Conservation (phyloP, 92 coral and sea anemone genomes). For the Epizoanthus fatuus region DNA sequence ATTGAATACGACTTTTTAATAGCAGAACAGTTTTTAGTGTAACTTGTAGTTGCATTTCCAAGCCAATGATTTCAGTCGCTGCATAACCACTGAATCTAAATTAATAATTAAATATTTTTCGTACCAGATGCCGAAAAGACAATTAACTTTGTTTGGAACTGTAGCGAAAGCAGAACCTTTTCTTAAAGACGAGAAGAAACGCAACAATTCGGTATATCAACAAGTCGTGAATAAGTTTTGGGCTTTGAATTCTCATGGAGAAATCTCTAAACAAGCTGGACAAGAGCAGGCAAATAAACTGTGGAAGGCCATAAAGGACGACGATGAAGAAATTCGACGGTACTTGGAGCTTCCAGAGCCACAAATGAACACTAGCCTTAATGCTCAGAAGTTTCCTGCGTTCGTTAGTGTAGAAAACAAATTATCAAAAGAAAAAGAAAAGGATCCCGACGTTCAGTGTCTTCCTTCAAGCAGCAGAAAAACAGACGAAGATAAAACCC, state of each 20-base stretch:
- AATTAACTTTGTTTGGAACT: conserved; percentile 12
- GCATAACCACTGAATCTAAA: too few species aligned
- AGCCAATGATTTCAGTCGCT: too few species aligned
- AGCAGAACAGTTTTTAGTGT: too few species aligned
- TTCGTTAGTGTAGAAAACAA: background rate
- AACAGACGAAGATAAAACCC: background rate
- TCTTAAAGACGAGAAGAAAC: conserved; percentile 8
- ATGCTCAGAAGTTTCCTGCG: background rate
- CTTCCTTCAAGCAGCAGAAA: conserved; percentile 4
- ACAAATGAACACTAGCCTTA: background rate
- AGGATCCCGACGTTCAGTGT: background rate
- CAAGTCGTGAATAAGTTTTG: conserved; percentile 5
- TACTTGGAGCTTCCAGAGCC: conserved; percentile 16
- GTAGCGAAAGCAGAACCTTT: background rate
- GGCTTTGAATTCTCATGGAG: conserved; percentile 4
- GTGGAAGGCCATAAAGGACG: conserved; percentile 21
- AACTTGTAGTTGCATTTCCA: too few species aligned
- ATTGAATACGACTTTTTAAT: too few species aligned
- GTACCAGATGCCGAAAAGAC: conserved; percentile 22
- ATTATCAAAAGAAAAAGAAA: conserved; percentile 1
- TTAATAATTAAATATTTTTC: background rate
- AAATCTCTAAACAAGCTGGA: conserved; percentile 4
- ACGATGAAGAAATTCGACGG: conserved; percentile 16
- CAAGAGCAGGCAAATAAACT: conserved; percentile 19
- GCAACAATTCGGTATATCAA: background rate